These are phyloP conservation scores for Catharus bicknelli DNA, from an alignment of 2,113 vertebrate species.

Conservation along the genomic window DNA sequence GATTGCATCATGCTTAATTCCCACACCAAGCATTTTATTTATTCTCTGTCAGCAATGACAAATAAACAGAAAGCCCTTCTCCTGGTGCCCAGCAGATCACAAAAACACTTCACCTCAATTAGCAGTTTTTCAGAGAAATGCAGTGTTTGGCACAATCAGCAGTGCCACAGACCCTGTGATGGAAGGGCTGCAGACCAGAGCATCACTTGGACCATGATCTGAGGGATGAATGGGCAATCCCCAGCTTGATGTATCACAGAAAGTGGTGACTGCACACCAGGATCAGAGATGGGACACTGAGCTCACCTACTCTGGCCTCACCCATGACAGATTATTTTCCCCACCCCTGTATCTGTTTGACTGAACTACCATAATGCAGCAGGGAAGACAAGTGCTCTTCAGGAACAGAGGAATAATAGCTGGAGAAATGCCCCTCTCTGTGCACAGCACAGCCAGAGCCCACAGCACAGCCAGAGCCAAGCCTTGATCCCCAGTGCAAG, in stretches of 20 bases:
- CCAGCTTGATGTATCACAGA: neutral
- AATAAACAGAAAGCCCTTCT: neutral
- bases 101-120: neutral
- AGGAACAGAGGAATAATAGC: neutral
- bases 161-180: rapidly evolving
- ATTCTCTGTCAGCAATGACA: neutral
- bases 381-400: neutral
- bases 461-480: neutral
- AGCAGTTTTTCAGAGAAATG: neutral
- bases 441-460: neutral
- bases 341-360: neutral
- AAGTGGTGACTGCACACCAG: neutral
- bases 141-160: neutral
- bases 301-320: neutral
- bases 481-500: neutral
- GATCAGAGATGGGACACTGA: neutral
- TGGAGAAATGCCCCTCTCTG: neutral
- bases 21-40: neutral
- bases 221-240: neutral
- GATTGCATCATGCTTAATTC: neutral
- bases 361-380: neutral
- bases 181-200: rapidly evolving
- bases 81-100: neutral
- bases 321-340: neutral
- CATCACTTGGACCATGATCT: rapidly evolving